These are phyloP conservation scores for Mechanitis mazaeus DNA, from an alignment of 2,888 invertebrate species.

Conservation along the genomic window DNA sequence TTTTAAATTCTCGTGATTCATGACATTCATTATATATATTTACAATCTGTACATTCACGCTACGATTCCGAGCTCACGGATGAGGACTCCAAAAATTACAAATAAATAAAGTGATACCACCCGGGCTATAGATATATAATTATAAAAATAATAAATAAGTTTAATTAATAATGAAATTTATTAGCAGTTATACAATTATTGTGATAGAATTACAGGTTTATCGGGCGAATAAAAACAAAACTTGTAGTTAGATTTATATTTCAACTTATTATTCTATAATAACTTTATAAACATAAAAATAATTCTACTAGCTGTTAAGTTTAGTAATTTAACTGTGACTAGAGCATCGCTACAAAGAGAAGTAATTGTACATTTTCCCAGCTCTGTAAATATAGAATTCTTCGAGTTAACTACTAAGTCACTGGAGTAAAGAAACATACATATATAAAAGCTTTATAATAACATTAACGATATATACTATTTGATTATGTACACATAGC, in stretches of 20 bases:
- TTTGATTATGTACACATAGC: slow-evolving; percentile 67
- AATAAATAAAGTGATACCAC: too few species aligned
- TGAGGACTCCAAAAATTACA: too few species aligned
- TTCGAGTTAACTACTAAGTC: slow-evolving; percentile 41
- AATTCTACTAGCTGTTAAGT: slow-evolving; percentile 14
- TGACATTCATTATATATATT: too few species aligned
- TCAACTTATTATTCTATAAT: slow-evolving; percentile 71
- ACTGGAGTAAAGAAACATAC: slow-evolving; percentile 4
- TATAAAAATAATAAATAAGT: too few species aligned
- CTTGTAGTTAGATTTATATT: slow-evolving; percentile 62
- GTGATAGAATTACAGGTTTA: too few species aligned
- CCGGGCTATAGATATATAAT: too few species aligned
- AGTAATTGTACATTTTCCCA: slow-evolving; percentile 71
- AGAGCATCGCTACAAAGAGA: slow-evolving; percentile 38
- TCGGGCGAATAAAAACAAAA: slow-evolving; percentile 31
- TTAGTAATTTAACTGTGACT: slow-evolving; percentile 10
- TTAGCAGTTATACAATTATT: too few species aligned
- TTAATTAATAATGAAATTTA: too few species aligned
- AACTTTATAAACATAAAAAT: slow-evolving; percentile 68
- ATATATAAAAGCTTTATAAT: slow-evolving; percentile 20
- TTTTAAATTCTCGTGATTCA: too few species aligned
- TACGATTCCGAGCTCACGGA: too few species aligned
- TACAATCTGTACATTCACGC: too few species aligned
- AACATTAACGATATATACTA: slow-evolving; percentile 47
- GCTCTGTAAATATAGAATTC: slow-evolving; percentile 70